These are phyloP conservation scores for Phylloscopus trochiloides DNA, from an alignment of 2,113 vertebrate species.

Conservation along the genomic window DNA sequence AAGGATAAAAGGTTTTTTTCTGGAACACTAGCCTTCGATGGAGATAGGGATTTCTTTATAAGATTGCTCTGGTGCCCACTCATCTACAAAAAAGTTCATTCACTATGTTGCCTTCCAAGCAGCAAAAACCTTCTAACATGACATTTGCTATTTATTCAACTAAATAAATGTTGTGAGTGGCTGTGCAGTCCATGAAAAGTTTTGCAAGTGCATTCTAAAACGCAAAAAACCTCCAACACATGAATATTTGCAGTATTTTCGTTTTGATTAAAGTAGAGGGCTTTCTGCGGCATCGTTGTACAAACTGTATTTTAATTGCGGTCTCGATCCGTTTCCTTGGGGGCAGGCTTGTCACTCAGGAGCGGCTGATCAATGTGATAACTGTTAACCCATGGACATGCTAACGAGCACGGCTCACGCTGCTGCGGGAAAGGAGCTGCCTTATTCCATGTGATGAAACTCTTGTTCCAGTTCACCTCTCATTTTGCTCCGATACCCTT, in stretches of 20 bases:
- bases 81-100: neutral
- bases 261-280: neutral
- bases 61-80: neutral
- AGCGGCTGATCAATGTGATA: neutral
- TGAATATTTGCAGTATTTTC: neutral
- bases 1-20: neutral
- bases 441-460: neutral
- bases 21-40: neutral
- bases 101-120: neutral
- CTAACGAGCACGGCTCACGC: neutral
- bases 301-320: neutral
- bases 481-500: neutral
- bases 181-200: neutral
- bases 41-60: neutral
- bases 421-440: neutral
- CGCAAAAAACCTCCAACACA: accelerated
- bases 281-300: neutral
- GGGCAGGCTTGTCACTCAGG: neutral
- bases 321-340: neutral
- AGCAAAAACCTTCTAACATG: neutral
- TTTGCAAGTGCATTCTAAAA: neutral
- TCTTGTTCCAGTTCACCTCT: neutral
- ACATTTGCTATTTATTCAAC: neutral
- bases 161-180: neutral
- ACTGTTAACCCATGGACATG: accelerated